phyloP scores from a whole-genome alignment of 2,888 invertebrate genomes.

The Hirtodrosophila alboralis region DNA sequence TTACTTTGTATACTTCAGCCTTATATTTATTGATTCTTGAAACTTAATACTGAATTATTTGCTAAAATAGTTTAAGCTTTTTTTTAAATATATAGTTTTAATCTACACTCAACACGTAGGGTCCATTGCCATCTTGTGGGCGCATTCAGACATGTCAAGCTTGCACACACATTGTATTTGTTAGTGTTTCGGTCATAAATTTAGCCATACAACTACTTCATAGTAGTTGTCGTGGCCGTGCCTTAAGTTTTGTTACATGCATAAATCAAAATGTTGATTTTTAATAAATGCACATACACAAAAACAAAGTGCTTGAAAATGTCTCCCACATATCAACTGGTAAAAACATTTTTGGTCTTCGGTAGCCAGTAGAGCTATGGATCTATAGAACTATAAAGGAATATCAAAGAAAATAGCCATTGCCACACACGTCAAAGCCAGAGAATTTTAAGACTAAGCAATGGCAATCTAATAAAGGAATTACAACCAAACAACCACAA shows the following conservation, averaged over 20 bases:
- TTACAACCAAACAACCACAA: conserved; percentile 21
- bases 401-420: conserved; percentile 27
- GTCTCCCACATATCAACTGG: conserved; percentile 64
- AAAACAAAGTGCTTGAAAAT: conserved; percentile 46
- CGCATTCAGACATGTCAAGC: conserved; percentile 9
- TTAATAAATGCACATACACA: conserved; percentile 71
- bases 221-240: conserved; percentile 46
- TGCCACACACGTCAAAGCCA: conserved; percentile 61
- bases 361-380: background rate
- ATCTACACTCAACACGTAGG: conserved; percentile 9
- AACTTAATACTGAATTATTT: too few relatives aligned
- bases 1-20: too few relatives aligned
- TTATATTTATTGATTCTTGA: too few relatives aligned
- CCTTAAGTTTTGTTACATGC: conserved; percentile 67
- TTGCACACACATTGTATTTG: conserved; percentile 55
- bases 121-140: conserved; percentile 11
- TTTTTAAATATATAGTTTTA: background rate
- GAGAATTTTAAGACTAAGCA: conserved; percentile 31
- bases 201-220: conserved; percentile 41
- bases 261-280: conserved; percentile 74
- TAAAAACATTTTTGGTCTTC: conserved; percentile 27
- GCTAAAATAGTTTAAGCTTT: too few relatives aligned
- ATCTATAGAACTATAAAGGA: conserved; percentile 3
- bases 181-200: conserved; percentile 67
- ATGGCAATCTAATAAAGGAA: conserved; percentile 33